phyloP scores from a whole-genome alignment of 2,888 invertebrate genomes.

The Galerucella pusilla region DNA sequence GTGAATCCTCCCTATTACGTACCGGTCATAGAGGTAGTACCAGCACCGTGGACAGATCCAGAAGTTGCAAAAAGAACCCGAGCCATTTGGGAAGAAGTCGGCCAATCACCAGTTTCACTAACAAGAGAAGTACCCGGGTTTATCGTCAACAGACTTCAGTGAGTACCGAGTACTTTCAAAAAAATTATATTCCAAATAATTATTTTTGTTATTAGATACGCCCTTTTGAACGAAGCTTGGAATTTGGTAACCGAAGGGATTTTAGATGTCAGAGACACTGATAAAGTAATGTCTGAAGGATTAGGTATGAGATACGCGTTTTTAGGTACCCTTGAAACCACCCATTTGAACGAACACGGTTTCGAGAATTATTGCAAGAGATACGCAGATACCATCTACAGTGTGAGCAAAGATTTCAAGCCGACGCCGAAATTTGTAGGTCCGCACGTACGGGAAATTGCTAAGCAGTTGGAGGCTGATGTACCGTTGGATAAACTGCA shows the following conservation, averaged over 20 bases:
- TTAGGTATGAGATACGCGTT: constrained; percentile 96
- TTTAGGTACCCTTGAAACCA: constrained; percentile 92
- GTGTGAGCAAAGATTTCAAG: constrained; percentile 79
- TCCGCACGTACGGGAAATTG: constrained; percentile 73
- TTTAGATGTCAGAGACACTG: constrained; percentile 88
- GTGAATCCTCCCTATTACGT: constrained; percentile 98
- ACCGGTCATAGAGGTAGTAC: constrained; percentile 93
- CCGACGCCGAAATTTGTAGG: constrained; percentile 80
- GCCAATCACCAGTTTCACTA: constrained; percentile 90
- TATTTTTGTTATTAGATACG: constrained; percentile 73
- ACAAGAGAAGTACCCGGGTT: constrained; percentile 92
- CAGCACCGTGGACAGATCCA: constrained; percentile 91
- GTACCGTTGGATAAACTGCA: constrained; percentile 78
- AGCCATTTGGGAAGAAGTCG: constrained; percentile 85
- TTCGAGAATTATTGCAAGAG: constrained; percentile 73
- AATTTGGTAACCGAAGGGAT: constrained; percentile 85
- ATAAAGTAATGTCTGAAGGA: constrained; percentile 94
- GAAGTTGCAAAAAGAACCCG: constrained; percentile 80
- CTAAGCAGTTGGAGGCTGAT: constrained; percentile 77
- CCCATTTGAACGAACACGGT: constrained; percentile 94
- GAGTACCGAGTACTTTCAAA: constrained; percentile 57
- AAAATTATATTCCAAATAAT: background rate
- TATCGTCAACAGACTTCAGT: constrained; percentile 93
- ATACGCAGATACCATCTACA: constrained; percentile 71
- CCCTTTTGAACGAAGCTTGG: constrained; percentile 93